Evolutionary conservation across 1,140 invertebrate species (phyloP).

Genomic region (Triops cancriformis): DNA sequence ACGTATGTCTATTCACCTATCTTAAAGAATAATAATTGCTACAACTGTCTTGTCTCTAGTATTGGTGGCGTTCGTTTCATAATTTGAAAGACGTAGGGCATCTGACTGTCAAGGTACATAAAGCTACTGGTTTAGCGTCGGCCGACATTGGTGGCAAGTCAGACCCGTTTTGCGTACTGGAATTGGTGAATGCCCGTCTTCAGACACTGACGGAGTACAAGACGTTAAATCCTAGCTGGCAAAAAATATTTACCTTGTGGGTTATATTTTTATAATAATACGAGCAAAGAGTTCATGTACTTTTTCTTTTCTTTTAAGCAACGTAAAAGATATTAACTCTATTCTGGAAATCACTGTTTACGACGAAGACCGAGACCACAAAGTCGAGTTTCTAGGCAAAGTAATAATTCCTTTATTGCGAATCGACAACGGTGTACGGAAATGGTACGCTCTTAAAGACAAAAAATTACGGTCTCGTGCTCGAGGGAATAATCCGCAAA

Average conservation of each 20-base stretch:
- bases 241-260: constrained; percentile 98
- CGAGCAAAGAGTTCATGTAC: background rate
- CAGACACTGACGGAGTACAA: constrained; percentile 97
- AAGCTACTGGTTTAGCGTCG: constrained; percentile 77
- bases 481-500: constrained; percentile 83
- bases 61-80: constrained; percentile 57
- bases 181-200: constrained; percentile 84
- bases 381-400: constrained; percentile 94
- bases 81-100: constrained; percentile 75
- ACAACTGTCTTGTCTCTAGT: constrained; percentile 40
- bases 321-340: constrained; percentile 94
- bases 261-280: constrained; percentile 37
- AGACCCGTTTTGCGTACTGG: constrained; percentile 96
- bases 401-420: constrained; percentile 77
- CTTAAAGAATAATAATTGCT: constrained; percentile 15
- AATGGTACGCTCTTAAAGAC: constrained; percentile 95
- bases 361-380: constrained; percentile 96
- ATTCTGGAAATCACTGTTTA: constrained; percentile 94
- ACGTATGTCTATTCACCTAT: constrained; percentile 49
- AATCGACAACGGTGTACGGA: constrained; percentile 82
- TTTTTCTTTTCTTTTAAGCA: constrained; percentile 51
- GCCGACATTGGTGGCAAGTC: constrained; percentile 87
- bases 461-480: constrained; percentile 79
- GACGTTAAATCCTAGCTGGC: constrained; percentile 91
- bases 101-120: constrained; percentile 78